phyloP scores from a whole-genome alignment of 2,888 invertebrate genomes.

The Pyrrhia umbra region DNA sequence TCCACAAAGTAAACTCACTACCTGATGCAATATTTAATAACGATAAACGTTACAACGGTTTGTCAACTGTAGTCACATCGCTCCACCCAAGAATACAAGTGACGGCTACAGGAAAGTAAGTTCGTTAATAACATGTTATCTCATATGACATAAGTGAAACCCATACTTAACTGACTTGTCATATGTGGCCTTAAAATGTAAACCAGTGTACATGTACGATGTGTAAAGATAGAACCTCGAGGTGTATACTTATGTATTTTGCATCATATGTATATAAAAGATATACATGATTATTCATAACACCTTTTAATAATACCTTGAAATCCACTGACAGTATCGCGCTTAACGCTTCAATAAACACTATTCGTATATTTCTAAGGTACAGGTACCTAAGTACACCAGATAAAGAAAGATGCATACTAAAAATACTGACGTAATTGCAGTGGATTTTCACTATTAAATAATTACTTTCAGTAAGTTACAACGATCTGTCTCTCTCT shows the following conservation, averaged over 20 bases:
- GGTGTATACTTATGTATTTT: slow-evolving; percentile 9
- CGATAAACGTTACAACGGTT: background rate
- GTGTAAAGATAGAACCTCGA: slow-evolving; percentile 21
- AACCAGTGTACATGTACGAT: slow-evolving; percentile 7
- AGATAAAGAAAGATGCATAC: too few species aligned
- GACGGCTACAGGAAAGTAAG: slow-evolving; percentile 1
- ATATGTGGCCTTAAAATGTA: slow-evolving; percentile 32
- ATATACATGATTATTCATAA: slow-evolving; percentile 28
- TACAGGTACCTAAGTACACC: background rate
- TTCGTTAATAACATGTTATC: slow-evolving; percentile 29
- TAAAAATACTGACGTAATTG: too few species aligned
- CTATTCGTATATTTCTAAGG: background rate
- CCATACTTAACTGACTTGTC: slow-evolving; percentile 30
- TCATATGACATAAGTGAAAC: slow-evolving; percentile 28
- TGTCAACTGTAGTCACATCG: background rate
- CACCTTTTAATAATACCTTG: slow-evolving; percentile 27
- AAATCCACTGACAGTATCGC: background rate
- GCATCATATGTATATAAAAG: slow-evolving; percentile 8
- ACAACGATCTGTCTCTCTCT: too few species aligned
- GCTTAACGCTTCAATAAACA: background rate
- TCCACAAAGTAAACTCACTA: background rate
- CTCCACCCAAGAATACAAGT: background rate
- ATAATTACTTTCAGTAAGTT: too few species aligned
- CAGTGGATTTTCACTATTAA: too few species aligned
- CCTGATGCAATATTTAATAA: background rate